Percentiles rank a stretch among this genome's conserved stretches.
These are phyloP conservation scores for Cerceris rybyensis DNA, from an alignment of 2,888 invertebrate species.

Conservation along the genomic window DNA sequence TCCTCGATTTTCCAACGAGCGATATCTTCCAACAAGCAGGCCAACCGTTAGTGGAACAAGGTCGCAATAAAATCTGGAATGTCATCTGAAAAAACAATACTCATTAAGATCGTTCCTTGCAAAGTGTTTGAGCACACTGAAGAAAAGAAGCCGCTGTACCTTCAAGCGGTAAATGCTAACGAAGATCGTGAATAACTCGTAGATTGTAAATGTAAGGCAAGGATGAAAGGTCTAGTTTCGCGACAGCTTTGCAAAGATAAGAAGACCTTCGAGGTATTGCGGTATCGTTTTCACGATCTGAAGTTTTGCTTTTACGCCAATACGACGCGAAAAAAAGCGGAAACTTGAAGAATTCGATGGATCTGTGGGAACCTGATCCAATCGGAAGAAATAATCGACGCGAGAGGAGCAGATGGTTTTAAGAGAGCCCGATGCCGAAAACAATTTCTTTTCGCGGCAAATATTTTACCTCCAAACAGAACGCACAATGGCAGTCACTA, in stretches of 20 bases:
- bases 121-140: slow-evolving; percentile 1
- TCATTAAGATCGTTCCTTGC: slow-evolving; percentile 10
- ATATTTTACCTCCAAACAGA: slow-evolving; percentile 52
- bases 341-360: neutral
- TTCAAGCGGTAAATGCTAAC: no score
- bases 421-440: slow-evolving; percentile 35
- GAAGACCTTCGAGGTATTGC: no score
- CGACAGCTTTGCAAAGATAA: no score
- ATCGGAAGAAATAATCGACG: slow-evolving; percentile 24
- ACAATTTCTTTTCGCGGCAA: slow-evolving; percentile 55
- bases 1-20: neutral
- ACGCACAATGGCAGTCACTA: slow-evolving; percentile 31
- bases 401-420: slow-evolving; percentile 46
- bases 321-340: neutral
- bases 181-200: no score
- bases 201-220: no score
- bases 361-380: slow-evolving; percentile 33
- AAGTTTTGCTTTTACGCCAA: no score
- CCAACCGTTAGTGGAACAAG: slow-evolving; percentile 50
- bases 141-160: neutral
- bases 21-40: slow-evolving; percentile 32
- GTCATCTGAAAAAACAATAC: slow-evolving; percentile 49
- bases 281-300: no score
- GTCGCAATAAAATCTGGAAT: slow-evolving; percentile 45
- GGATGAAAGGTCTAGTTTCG: no score